Percentiles rank a stretch among this genome's conserved stretches.
Evolutionary conservation across 2,797 vertebrate genomes (phyloP).

Genomic region (Sebastes kiyomatsui): DNA sequence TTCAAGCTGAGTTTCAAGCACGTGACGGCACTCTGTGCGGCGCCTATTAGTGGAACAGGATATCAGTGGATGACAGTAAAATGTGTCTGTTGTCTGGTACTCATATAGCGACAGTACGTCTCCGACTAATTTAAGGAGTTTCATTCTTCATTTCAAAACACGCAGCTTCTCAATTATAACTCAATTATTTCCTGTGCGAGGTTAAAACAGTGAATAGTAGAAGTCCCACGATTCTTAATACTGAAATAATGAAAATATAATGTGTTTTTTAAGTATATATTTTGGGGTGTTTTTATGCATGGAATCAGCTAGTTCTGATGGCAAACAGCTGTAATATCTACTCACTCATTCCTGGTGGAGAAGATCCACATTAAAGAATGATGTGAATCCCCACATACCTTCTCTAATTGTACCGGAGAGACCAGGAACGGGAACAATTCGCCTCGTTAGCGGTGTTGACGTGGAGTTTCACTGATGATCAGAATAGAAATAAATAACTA

Average conservation of each 20-base stretch:
- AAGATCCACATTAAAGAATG: background rate
- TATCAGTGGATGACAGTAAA: conserved; percentile 2
- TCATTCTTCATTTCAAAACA: background rate
- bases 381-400: background rate
- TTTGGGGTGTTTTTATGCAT: background rate
- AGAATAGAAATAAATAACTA: background rate
- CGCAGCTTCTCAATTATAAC: background rate
- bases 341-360: background rate
- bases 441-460: background rate
- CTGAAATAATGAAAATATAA: background rate
- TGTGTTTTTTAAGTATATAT: background rate
- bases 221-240: background rate
- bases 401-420: background rate
- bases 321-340: background rate
- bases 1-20: conserved; percentile 30
- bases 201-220: background rate
- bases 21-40: conserved; percentile 15
- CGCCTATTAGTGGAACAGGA: conserved; percentile 29
- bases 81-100: conserved; percentile 3
- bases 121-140: background rate
- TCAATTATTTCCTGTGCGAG: background rate
- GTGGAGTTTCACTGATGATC: background rate
- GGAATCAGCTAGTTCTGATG: background rate
- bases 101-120: background rate
- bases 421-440: background rate